Conservation (phyloP, 2,113 vertebrate genomes). For the Malurus cyaneus region DNA sequence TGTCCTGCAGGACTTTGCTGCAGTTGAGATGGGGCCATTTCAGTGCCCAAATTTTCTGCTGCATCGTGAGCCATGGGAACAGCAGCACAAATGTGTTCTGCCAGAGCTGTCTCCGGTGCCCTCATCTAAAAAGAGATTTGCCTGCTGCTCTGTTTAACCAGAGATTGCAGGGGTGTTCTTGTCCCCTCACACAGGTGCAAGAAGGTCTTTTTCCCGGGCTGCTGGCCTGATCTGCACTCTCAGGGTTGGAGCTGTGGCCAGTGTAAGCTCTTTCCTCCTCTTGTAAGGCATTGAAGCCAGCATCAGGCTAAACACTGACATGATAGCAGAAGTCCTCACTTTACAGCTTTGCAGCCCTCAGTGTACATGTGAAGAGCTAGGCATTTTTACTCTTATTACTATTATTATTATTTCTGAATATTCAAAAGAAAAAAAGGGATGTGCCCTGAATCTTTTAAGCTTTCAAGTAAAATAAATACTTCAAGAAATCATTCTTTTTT, state of each 20-base stretch:
- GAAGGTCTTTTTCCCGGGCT: not conserved
- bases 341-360: not conserved
- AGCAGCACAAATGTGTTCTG: not conserved
- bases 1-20: not conserved
- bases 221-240: not conserved
- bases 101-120: not conserved
- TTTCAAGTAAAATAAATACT: not conserved
- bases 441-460: not conserved
- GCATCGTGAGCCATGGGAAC: fast-evolving
- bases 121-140: not conserved
- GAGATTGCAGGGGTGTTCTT: not conserved
- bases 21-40: not conserved
- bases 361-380: not conserved
- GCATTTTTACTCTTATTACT: not conserved
- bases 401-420: not conserved
- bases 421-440: not conserved
- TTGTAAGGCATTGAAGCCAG: not conserved
- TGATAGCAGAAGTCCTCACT: not conserved
- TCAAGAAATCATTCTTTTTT: not conserved
- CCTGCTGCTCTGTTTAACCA: not conserved
- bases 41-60: not conserved
- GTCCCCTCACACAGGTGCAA: not conserved
- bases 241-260: not conserved
- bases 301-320: not conserved
- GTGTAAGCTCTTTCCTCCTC: not conserved